Base-by-base conservation (phyloP, 2,113 vertebrate species). In the Tragelaphus buxtoni region DNA sequence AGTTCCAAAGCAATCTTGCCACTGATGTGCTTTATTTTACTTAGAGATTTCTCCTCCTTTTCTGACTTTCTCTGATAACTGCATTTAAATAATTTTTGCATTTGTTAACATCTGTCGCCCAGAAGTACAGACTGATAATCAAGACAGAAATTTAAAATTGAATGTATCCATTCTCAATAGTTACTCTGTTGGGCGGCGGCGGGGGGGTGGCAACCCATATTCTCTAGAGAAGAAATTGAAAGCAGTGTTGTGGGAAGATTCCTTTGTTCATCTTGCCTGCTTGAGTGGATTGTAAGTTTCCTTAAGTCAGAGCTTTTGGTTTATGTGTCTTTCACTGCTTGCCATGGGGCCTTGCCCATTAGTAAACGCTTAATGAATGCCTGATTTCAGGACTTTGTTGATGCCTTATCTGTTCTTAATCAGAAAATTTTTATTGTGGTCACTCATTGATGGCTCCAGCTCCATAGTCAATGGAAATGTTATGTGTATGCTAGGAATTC, bases 311-410 rank as follows among this genome's bases (percentile, higher is more conserved):
- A 61, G 79, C 42, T 39, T 12, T 2, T 2, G 6, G 5, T 2
- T 8, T 13, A 4, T 1, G 3, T 32, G 2, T 17, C 60, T 35
- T 35, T 24, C 26, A 6, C 45, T 14, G 20, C 3, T 56, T n/a
- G 1, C 47, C 8, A 0, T 0, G 2, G 18, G 53, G 10, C 14
- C 82, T 69, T 60, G 35, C 56, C 7, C 3, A 3, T 22, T 13
- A 20, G 47, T 18, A 30, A 42, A 9, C 45, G 18, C 2, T 24
- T 51, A 2, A 0, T 49, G 51, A 53, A 2, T 7, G 7, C 60
- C 14, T 2, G 3, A 51, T 3, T 24, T 72, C 53, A 61, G 51
- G n/a, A 74, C 47, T 80, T 53, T 80, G n/a, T 39, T 30, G 26
- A 9, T 82, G 72, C 8, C 32, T 85, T 86, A 17, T 84, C 30